A percentile compares a stretch with the other conserved stretches of the same genome.
Evolutionary conservation across 2,797 vertebrate genomes (phyloP).

Genomic region (Neopelma chrysocephalum): DNA sequence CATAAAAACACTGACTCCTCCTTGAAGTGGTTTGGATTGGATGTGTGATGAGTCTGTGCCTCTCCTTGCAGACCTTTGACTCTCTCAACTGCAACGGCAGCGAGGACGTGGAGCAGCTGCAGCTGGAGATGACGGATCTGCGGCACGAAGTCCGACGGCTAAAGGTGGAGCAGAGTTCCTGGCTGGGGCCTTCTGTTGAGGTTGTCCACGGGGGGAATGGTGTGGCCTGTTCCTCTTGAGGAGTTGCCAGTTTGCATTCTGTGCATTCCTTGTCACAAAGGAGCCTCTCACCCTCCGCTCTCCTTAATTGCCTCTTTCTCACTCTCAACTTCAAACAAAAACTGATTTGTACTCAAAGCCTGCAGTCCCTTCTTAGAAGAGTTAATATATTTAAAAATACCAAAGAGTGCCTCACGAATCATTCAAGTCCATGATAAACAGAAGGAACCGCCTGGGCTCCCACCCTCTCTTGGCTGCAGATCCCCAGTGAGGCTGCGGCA

Average conservation of each 20-base stretch:
- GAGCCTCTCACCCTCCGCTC: not conserved
- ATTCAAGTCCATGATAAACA: not conserved
- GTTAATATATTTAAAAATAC: not conserved
- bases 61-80: constrained; percentile 78
- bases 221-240: not conserved
- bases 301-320: not conserved
- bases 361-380: not conserved
- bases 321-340: not conserved
- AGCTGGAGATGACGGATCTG: constrained; percentile 83
- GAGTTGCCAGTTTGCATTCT: not conserved
- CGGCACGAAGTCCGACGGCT: constrained; percentile 84
- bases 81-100: constrained; percentile 81
- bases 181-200: not conserved
- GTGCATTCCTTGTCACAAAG: not conserved
- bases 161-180: constrained; percentile 75
- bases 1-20: not conserved
- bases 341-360: not conserved
- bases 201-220: rapidly evolving
- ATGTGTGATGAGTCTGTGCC: not conserved
- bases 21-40: not conserved
- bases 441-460: not conserved
- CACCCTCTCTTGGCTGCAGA: not conserved
- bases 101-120: constrained; percentile 86
- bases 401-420: not conserved
- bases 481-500: not conserved